Evolutionary conservation across 2,113 vertebrate species (phyloP).

Genomic region (Petrocephalus zakoni): DNA sequence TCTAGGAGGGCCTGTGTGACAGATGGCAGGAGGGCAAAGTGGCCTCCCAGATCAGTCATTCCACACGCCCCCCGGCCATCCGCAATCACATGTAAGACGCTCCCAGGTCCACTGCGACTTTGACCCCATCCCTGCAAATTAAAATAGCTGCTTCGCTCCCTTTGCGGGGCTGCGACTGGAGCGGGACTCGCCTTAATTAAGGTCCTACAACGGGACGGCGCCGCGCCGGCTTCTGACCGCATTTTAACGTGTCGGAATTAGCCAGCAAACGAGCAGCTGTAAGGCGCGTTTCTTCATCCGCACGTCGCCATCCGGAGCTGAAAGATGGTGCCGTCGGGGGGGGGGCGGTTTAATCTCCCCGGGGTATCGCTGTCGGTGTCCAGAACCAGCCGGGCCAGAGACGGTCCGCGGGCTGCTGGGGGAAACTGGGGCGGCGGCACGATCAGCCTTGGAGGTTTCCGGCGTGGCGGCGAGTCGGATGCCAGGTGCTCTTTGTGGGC

Average conservation of each 20-base stretch:
- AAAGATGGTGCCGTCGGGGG: background rate
- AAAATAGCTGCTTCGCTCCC: background rate
- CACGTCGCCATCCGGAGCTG: background rate
- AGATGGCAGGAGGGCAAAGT: background rate
- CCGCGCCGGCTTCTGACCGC: background rate
- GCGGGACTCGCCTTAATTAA: background rate
- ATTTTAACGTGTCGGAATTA: background rate
- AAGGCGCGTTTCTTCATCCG: background rate
- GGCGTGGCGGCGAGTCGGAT: background rate
- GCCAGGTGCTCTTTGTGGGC: slow-evolving; percentile 1
- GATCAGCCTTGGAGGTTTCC: background rate
- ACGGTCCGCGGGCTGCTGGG: background rate
- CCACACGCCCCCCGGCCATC: background rate
- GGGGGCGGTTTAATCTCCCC: background rate
- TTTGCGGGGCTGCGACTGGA: background rate
- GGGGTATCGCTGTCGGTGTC: background rate
- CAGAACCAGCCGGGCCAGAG: background rate
- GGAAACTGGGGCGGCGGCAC: slow-evolving; percentile 5
- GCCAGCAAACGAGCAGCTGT: background rate
- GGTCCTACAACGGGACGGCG: background rate
- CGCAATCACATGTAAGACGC: background rate
- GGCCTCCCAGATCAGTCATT: background rate
- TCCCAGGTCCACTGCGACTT: background rate
- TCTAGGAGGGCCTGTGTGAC: background rate
- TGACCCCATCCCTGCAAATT: background rate